Percentiles rank a stretch among this genome's conserved stretches.
Conservation (phyloP, 2,113 vertebrate genomes). For the Myotis davidii region DNA sequence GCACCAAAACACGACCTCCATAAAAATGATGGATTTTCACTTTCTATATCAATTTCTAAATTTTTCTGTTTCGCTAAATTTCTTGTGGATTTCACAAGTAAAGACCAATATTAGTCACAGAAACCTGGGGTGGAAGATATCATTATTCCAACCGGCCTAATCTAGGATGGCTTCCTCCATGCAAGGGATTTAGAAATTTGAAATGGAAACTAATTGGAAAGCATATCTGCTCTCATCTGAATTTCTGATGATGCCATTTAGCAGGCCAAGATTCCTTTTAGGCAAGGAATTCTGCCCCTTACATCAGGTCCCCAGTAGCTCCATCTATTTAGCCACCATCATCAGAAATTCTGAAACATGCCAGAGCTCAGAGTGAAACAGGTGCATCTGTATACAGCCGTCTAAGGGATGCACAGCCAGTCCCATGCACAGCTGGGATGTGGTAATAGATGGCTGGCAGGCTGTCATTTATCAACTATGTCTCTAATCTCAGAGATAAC, state of each 20-base stretch:
- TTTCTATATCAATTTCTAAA: constrained; percentile 58
- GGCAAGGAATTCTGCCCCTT: constrained; percentile 49
- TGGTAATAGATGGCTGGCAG: constrained; percentile 61
- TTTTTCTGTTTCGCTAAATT: constrained; percentile 55
- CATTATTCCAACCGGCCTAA: constrained; percentile 50
- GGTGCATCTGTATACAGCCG: constrained; percentile 55
- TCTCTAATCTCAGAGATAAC: constrained; percentile 65
- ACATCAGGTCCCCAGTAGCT: constrained; percentile 34
- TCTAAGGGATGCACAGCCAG: constrained; percentile 42
- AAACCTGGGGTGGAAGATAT: constrained; percentile 52
- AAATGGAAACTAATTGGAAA: constrained; percentile 70
- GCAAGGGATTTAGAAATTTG: constrained; percentile 51
- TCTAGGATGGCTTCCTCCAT: constrained; percentile 56
- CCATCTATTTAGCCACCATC: constrained; percentile 53
- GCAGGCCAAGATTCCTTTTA: constrained; percentile 56
- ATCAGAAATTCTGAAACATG: constrained; percentile 68
- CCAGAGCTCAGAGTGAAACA: constrained; percentile 63
- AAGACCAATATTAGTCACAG: constrained; percentile 64
- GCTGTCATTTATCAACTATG: constrained; percentile 66
- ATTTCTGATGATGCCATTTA: constrained; percentile 70
- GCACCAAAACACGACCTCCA: constrained; percentile 57
- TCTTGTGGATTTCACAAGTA: constrained; percentile 44
- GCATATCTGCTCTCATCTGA: constrained; percentile 65
- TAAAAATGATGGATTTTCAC: constrained; percentile 60
- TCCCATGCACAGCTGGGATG: constrained; percentile 70